These are phyloP conservation scores for Drosophila setifemur DNA, from an alignment of 1,140 invertebrate genomes.

Conservation along the genomic window DNA sequence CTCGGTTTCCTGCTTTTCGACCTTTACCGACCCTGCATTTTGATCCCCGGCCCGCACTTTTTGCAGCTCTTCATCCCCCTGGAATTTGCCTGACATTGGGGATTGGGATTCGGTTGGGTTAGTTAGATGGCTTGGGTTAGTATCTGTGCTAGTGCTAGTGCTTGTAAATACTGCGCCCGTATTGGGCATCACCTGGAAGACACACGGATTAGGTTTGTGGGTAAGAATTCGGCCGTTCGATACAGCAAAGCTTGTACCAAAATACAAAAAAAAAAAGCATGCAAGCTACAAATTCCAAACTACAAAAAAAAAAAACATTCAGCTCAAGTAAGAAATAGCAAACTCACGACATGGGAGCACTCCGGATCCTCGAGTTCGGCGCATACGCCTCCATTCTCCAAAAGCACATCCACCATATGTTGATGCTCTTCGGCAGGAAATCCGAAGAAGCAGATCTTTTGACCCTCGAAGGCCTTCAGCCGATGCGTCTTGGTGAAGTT, in stretches of 20 bases:
- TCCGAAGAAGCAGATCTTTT: conserved; percentile 93
- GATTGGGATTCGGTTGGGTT: conserved; percentile 13
- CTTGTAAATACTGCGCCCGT: conserved; percentile 77
- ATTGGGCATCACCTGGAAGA: conserved; percentile 82
- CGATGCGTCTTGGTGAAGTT: conserved; percentile 88
- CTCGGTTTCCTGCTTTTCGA: neutral
- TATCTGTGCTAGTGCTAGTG: conserved; percentile 60
- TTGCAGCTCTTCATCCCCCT: conserved; percentile 17
- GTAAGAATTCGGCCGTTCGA: conserved; percentile 29
- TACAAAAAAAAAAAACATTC: conserved; percentile 9
- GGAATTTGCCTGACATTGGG: conserved; percentile 1
- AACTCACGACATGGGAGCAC: conserved; percentile 94
- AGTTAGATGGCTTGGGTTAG: conserved; percentile 49
- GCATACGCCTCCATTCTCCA: conserved; percentile 91
- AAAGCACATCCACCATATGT: conserved; percentile 94
- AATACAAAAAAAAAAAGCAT: conserved; percentile 12
- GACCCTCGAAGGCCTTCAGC: conserved; percentile 93
- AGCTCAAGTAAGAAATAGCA: neutral
- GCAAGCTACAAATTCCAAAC: conserved; percentile 32
- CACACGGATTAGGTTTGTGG: conserved; percentile 46
- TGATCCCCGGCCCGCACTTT: neutral
- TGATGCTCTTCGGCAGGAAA: conserved; percentile 93
- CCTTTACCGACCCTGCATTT: neutral
- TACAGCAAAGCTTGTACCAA: conserved; percentile 21
- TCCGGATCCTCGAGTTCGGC: conserved; percentile 89